Evolutionary conservation across 1,140 invertebrate species (phyloP), one percentile per base, ranked within the genome.

Genomic region (Cheumatopsyche charites): DNA sequence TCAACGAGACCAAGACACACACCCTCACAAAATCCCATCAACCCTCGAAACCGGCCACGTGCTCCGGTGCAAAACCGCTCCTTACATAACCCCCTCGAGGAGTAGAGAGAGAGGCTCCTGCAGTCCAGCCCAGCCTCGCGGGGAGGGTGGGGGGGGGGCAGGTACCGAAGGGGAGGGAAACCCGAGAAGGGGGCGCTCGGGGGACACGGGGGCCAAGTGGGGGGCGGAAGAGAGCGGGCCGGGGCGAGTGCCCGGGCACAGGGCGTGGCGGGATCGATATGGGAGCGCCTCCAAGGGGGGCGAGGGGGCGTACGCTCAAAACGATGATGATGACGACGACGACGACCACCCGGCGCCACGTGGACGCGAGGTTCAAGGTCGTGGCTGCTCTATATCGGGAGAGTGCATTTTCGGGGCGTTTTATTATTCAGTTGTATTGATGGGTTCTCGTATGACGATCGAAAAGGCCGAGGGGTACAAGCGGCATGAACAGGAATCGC

Each of bases 191-290:
- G 61, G n/a, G 25, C 43, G 49, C 21, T 29, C 52, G 62, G 70
- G 21, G 55, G n/a, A n/a, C n/a, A n/a, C n/a, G n/a, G 15, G 52
- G 63, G 58, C n/a, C n/a, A n/a, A 17, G 13, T 5, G 21, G 52
- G 65, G 1, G 55, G 36, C 21, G 6, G 65, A 15, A 17, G 72
- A n/a, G 21, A 41, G 43, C 7, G 67, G 2, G 55, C 25, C 6
- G 62, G 67, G 68, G 47, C 25, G 26, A 23, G 36, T 25, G 47
- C 36, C 45, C 72, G 67, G 58, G 72, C 67, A 67, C 72, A 73
- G 72, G 72, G 72, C 72, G 72, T 73, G 72, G 72, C 68, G 72
- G 67, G 72, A 70, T 73, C 72, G 72, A 73, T 73, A 73, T 55
- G 45, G 63, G 29, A 36, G 29, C 26, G 49, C 62, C 72, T 47